These are phyloP conservation scores for Oxyruncus cristatus DNA, from an alignment of 2,113 vertebrate species.

Conservation along the genomic window DNA sequence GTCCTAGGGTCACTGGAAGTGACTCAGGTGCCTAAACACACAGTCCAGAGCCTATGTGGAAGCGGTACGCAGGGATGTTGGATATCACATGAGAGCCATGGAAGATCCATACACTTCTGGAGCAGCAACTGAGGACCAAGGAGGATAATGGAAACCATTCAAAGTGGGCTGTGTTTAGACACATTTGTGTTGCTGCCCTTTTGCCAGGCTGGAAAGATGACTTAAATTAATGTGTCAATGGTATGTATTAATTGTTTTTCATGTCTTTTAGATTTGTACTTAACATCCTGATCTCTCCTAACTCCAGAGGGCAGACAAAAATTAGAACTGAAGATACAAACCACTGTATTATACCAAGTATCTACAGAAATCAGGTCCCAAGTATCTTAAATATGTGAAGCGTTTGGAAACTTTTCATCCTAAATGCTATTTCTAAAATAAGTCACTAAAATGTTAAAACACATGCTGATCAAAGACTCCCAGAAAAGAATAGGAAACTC, in stretches of 20 bases:
- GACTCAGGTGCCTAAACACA: not conserved
- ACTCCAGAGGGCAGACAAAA: not conserved
- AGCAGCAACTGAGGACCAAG: not conserved
- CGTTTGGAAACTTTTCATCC: slow-evolving; percentile 1
- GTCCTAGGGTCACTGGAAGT: not conserved
- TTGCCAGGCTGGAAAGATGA: not conserved
- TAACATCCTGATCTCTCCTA: not conserved
- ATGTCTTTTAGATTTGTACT: not conserved
- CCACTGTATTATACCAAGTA: not conserved
- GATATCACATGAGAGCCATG: not conserved
- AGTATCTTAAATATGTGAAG: not conserved
- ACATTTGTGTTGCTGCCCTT: not conserved
- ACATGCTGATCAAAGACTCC: not conserved
- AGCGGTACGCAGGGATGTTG: not conserved
- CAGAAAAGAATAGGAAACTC: not conserved
- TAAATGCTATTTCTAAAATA: slow-evolving; percentile 36
- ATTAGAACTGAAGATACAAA: not conserved
- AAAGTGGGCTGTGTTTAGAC: not conserved
- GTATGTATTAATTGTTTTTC: not conserved
- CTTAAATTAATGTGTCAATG: not conserved
- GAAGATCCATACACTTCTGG: not conserved
- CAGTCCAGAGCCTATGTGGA: not conserved
- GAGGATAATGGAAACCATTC: not conserved
- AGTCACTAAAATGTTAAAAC: slow-evolving; percentile 23
- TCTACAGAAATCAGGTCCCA: not conserved